Evolutionary conservation across 2,888 invertebrate species (phyloP).

Genomic region (Dendrolimus pini): DNA sequence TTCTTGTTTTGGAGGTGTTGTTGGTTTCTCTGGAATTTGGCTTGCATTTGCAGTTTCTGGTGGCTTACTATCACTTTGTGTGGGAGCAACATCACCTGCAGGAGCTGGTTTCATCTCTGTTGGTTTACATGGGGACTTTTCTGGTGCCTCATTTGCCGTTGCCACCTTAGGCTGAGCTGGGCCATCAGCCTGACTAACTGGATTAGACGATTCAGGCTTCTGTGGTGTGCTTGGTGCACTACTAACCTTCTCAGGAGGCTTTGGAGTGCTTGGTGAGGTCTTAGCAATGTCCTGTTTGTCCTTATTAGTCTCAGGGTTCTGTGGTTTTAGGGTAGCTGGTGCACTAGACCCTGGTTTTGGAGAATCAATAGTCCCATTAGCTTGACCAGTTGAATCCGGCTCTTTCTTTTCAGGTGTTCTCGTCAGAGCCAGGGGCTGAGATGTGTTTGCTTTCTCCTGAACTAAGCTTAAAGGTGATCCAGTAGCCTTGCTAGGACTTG

Average conservation of each 20-base stretch:
- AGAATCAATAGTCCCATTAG: slow-evolving; percentile 65
- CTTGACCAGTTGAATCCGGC: slow-evolving; percentile 52
- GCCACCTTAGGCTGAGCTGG: slow-evolving; percentile 53
- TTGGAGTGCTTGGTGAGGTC: slow-evolving; percentile 64
- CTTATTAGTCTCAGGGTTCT: slow-evolving; percentile 55
- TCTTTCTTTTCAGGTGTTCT: slow-evolving; percentile 67
- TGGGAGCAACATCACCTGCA: slow-evolving; percentile 57
- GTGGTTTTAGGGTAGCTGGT: slow-evolving; percentile 47
- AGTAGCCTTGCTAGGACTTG: slow-evolving; percentile 51
- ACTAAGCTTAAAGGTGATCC: slow-evolving; percentile 65
- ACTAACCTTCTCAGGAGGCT: slow-evolving; percentile 57
- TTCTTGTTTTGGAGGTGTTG: slow-evolving; percentile 36
- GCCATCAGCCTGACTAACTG: slow-evolving; percentile 36
- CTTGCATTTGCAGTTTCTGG: slow-evolving; percentile 59
- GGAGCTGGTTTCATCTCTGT: slow-evolving; percentile 53
- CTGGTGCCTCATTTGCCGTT: slow-evolving; percentile 53
- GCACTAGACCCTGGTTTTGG: slow-evolving; percentile 51
- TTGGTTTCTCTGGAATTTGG: slow-evolving; percentile 42
- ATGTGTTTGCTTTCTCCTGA: slow-evolving; percentile 49
- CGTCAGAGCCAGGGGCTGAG: slow-evolving; percentile 61
- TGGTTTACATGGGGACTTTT: slow-evolving; percentile 58
- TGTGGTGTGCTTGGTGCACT: slow-evolving; percentile 48
- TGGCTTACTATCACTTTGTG: slow-evolving; percentile 57
- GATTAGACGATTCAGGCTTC: slow-evolving; percentile 42
- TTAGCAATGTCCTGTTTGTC: slow-evolving; percentile 64